A percentile compares a stretch with the other conserved stretches of the same genome.
Evolutionary conservation across 2,113 vertebrate species (phyloP).

Genomic region (Pelusios castaneus): DNA sequence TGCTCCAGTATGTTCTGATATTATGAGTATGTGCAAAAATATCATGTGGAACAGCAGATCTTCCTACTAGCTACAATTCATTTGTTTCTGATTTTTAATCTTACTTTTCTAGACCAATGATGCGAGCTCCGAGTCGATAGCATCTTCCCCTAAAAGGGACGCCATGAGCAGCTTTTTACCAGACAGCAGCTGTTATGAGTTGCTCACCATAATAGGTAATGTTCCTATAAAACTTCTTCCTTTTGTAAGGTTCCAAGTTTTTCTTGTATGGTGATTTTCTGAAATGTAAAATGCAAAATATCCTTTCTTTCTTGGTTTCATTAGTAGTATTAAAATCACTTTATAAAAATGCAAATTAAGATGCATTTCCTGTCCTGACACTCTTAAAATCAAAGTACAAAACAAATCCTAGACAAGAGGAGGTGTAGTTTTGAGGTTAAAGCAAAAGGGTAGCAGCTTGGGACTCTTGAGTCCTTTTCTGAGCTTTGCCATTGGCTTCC

Average conservation of each 20-base stretch:
- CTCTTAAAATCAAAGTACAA: neutral
- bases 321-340: neutral
- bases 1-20: neutral
- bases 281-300: neutral
- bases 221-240: neutral
- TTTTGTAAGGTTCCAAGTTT: neutral
- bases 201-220: constrained; percentile 90
- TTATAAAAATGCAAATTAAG: neutral
- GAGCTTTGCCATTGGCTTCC: neutral
- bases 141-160: constrained; percentile 84
- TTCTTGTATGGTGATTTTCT: neutral
- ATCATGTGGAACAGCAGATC: neutral
- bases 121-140: constrained; percentile 92
- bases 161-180: constrained; percentile 92
- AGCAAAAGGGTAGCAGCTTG: neutral
- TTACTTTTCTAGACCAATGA: constrained; percentile 88
- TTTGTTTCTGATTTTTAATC: constrained; percentile 45
- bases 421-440: neutral
- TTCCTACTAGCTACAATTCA: neutral
- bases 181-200: constrained; percentile 90
- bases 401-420: neutral
- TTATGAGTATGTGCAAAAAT: neutral
- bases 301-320: neutral
- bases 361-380: neutral
- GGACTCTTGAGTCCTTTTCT: neutral